These are phyloP conservation scores for Mythimna loreyi DNA, from an alignment of 2,888 invertebrate genomes.

Conservation along the genomic window DNA sequence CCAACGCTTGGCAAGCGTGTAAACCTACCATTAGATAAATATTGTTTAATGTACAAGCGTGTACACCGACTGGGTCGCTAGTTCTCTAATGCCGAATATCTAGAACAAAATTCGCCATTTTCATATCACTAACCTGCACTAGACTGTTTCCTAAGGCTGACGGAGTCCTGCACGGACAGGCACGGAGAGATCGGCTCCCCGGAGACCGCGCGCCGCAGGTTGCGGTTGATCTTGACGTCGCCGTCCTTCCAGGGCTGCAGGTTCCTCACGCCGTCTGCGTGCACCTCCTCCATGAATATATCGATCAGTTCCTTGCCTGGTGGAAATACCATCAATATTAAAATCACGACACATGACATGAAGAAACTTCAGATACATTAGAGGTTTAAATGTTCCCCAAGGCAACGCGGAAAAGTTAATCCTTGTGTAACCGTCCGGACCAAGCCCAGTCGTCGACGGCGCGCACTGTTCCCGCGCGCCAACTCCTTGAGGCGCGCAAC, in stretches of 20 bases:
- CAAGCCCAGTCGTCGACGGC: no score
- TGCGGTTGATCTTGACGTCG: conserved; percentile 73
- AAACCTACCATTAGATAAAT: no score
- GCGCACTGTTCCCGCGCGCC: no score
- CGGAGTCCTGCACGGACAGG: conserved; percentile 58
- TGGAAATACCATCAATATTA: background rate
- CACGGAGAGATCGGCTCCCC: conserved; percentile 78
- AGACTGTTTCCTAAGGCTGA: conserved; percentile 59
- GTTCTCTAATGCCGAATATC: background rate
- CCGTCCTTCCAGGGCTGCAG: conserved; percentile 91
- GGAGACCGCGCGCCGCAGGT: conserved; percentile 78
- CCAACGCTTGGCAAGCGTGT: no score
- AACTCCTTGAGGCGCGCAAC: no score
- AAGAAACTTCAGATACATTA: no score
- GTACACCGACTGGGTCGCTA: no score
- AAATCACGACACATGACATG: no score
- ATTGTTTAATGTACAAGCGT: no score
- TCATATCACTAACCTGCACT: conserved; percentile 74
- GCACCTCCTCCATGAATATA: conserved; percentile 95
- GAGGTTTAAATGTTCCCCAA: no score
- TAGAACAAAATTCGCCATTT: background rate
- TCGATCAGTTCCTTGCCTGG: conserved; percentile 98
- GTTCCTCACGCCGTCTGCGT: conserved; percentile 93
- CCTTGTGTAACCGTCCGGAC: no score
- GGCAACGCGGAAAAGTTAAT: no score